Evolutionary conservation across 1,140 invertebrate species (phyloP).

Genomic region (Diuraphis noxia): DNA sequence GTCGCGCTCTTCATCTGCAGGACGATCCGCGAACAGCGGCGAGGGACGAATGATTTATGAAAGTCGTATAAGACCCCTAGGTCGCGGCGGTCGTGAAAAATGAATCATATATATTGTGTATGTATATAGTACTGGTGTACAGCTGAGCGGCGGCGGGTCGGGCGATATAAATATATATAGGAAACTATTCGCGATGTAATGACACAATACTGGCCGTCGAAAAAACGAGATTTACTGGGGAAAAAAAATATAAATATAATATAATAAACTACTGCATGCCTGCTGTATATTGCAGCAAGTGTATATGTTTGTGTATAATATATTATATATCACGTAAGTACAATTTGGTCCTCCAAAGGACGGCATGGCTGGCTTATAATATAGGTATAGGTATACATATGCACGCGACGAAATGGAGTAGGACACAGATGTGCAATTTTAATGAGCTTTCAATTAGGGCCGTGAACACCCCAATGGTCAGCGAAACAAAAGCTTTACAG

Average conservation of each 20-base stretch:
- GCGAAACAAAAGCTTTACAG: constrained; percentile 15
- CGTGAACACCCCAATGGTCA: not conserved
- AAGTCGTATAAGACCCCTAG: not conserved
- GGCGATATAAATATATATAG: not conserved
- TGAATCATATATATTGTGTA: constrained; percentile 18
- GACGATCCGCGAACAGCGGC: not conserved
- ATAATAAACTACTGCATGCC: not conserved
- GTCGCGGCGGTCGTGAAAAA: constrained; percentile 29
- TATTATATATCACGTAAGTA: not conserved
- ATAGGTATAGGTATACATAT: no score
- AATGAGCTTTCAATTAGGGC: constrained; percentile 42
- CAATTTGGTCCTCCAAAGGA: not conserved
- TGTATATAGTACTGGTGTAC: not conserved
- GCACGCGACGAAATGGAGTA: not conserved
- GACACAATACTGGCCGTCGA: not conserved
- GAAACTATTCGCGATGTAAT: constrained; percentile 22
- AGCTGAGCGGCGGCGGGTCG: not conserved
- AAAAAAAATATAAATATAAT: not conserved
- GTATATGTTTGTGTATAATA: not conserved
- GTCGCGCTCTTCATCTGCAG: not conserved
- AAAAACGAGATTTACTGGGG: not conserved
- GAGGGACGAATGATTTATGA: constrained; percentile 18
- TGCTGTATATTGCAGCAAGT: not conserved
- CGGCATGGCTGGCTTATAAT: not conserved
- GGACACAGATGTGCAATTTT: constrained; percentile 24